Base-by-base conservation (phyloP, 2,113 vertebrate species). In the Pelvicachromis taeniatus region DNA sequence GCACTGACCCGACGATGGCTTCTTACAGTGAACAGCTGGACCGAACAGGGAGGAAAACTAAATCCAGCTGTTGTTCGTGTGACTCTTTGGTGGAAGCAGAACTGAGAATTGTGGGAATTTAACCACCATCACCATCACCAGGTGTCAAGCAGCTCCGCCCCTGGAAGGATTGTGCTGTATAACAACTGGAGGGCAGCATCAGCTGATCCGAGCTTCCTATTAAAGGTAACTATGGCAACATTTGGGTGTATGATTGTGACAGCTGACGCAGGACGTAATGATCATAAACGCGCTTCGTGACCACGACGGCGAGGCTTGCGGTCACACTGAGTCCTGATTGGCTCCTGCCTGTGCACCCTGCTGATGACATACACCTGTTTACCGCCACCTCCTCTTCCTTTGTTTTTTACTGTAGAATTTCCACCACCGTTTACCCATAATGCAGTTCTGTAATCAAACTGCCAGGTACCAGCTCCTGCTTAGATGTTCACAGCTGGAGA, bases 1-100 rank as follows among this genome's bases (percentile, higher is more conserved):
- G 12, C 23, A 56, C 56, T 35, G 31, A 61, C 0, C 29, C 5
- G 2, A 33, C 19, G 1, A 8, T 0, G 26, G 29, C 19, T 3
- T 5, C 19, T 61, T 35, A 61, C 17, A 33, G 58, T 61, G 58
- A 61, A 61, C 58, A 61, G 58, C 58, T 61, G 58, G 58, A 35
- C 5, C 33, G 31, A 61, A 61, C 0, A 11, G 17, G 35, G 58
- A 61, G 31, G 31, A 29, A 61, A 8, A 61, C 9, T 7, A 7
- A 61, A 61, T 35, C 58, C 58, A 61, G 58, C 29, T 33, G 9
- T 2, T 61, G 29, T 35, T 61, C 0, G 0, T 11, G 58, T 61
- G 29, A 61, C 31, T 61, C 58, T 19, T 61, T 61, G 58, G 58
- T 61, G 58, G 17, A 11, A 61, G 16, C 9, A 35, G 58, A 61